phyloP scores from a whole-genome alignment of 2,113 vertebrate genomes.

The Lamprologus ornatipinnis region DNA sequence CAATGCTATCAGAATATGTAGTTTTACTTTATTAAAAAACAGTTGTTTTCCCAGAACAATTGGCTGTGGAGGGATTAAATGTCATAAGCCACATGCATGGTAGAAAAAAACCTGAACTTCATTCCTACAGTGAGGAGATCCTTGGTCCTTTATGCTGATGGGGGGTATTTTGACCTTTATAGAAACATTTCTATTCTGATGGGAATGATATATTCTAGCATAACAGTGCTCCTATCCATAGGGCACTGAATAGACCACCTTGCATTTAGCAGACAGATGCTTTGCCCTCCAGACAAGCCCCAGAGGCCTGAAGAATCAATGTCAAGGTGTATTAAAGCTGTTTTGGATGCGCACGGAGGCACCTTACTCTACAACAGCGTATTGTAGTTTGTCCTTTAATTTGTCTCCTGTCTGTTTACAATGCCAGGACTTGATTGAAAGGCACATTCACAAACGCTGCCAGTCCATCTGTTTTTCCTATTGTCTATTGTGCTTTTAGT shows the following conservation, averaged over 20 bases:
- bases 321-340: background rate
- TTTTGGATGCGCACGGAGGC: background rate
- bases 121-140: background rate
- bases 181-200: background rate
- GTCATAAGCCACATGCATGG: background rate
- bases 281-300: background rate
- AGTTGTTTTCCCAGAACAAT: background rate
- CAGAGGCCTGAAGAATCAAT: background rate
- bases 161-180: background rate
- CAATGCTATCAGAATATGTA: background rate
- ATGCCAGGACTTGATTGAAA: background rate
- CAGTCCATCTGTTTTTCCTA: background rate
- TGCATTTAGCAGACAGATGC: background rate
- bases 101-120: background rate
- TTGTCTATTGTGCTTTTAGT: background rate
- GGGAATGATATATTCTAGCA: background rate
- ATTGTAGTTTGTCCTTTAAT: background rate
- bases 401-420: background rate
- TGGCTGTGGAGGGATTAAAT: background rate
- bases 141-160: background rate
- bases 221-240: background rate
- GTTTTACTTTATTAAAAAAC: background rate
- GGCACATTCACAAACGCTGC: fast-evolving
- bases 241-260: background rate
- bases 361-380: too few relatives aligned